These are phyloP conservation scores for Drymodes brunneopygia DNA, from an alignment of 2,113 vertebrate species.

Conservation along the genomic window DNA sequence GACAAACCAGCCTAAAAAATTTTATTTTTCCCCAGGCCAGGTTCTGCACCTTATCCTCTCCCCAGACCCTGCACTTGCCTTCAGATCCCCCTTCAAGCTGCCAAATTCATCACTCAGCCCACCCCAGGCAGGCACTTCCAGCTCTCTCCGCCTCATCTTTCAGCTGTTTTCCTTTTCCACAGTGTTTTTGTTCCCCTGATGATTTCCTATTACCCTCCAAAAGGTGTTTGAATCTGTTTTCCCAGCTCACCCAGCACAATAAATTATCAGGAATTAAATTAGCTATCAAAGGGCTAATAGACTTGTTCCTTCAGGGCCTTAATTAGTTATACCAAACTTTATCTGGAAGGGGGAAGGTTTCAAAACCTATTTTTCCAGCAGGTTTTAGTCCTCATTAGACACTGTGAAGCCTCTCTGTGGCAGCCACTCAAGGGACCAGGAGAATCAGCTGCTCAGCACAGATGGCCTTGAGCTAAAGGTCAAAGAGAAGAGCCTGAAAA, in stretches of 20 bases:
- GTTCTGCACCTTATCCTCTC: background rate
- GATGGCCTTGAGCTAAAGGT: constrained; percentile 22
- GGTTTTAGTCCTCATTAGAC: background rate
- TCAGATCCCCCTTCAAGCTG: background rate
- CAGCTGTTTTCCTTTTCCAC: background rate
- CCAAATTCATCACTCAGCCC: background rate
- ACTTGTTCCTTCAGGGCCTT: background rate
- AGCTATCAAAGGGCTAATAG: constrained; percentile 1
- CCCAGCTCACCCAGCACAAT: background rate
- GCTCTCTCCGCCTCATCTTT: background rate
- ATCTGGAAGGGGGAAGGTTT: background rate
- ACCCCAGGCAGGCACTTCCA: background rate
- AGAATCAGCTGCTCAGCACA: background rate
- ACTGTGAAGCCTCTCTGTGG: background rate
- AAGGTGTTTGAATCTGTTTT: background rate
- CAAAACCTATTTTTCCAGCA: background rate
- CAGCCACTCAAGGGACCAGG: background rate
- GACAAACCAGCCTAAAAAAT: background rate
- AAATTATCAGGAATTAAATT: background rate
- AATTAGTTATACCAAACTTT: background rate
- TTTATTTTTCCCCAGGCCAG: background rate
- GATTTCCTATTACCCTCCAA: background rate
- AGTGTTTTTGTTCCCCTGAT: background rate
- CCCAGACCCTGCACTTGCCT: background rate
- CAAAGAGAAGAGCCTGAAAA: background rate